These are phyloP conservation scores for Drosophila tanythrix DNA, from an alignment of 2,888 invertebrate genomes.

Conservation along the genomic window DNA sequence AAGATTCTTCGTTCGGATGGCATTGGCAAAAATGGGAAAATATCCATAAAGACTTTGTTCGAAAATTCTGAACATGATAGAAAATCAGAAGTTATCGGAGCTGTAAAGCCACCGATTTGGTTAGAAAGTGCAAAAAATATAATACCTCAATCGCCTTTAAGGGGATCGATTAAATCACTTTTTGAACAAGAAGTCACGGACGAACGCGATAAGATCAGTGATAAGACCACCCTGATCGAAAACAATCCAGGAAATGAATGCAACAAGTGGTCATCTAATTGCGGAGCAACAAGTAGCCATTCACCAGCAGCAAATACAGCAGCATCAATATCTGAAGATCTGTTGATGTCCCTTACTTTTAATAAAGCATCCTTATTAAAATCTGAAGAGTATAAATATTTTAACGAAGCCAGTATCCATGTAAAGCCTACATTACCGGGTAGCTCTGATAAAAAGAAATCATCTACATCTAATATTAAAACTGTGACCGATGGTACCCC, in stretches of 20 bases:
- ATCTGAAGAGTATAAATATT: background rate
- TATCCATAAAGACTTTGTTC: background rate
- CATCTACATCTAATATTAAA: background rate
- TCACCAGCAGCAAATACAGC: background rate
- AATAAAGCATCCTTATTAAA: background rate
- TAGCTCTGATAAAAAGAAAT: background rate
- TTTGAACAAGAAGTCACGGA: background rate
- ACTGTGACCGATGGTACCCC: background rate
- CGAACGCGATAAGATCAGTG: background rate
- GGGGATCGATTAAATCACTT: slow-evolving; percentile 9
- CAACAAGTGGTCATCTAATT: background rate
- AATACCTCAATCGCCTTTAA: background rate
- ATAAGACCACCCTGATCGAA: background rate
- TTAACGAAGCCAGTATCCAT: background rate
- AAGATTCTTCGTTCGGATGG: background rate
- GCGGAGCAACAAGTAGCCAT: background rate
- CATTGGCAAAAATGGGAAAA: background rate
- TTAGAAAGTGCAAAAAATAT: background rate
- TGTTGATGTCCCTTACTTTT: background rate
- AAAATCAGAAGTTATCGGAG: background rate
- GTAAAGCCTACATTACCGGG: background rate
- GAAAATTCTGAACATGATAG: background rate
- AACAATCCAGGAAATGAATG: background rate
- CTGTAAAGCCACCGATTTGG: background rate
- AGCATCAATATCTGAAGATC: background rate